Evolutionary conservation across 2,888 invertebrate species (phyloP).

Genomic region (Pollenia labialis): DNA sequence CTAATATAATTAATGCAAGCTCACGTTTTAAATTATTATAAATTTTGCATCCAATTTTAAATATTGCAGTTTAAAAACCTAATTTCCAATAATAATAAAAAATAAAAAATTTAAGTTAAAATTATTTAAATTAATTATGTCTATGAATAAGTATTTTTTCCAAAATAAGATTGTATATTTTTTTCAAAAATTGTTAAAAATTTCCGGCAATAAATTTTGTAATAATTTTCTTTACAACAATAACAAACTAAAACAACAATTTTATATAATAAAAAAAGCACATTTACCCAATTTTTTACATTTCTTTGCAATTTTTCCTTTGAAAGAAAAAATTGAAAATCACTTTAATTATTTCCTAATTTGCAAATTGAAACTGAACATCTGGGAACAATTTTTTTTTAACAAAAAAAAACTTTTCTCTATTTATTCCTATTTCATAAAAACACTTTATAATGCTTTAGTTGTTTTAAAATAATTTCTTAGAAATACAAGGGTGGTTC

Average conservation of each 20-base stretch:
- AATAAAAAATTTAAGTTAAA: slow-evolving; percentile 1
- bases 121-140: slow-evolving; percentile 9
- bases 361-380: slow-evolving; percentile 68
- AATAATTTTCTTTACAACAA: slow-evolving; percentile 49
- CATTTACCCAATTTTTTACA: slow-evolving; percentile 53
- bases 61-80: neutral
- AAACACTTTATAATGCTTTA: slow-evolving; percentile 1
- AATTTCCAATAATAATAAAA: neutral
- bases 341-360: slow-evolving; percentile 23
- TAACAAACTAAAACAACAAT: neutral
- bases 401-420: slow-evolving; percentile 19
- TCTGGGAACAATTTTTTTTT: slow-evolving; percentile 52
- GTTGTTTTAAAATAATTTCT: slow-evolving; percentile 31
- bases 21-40: slow-evolving; percentile 34
- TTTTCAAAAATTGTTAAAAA: slow-evolving; percentile 16
- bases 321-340: slow-evolving; percentile 42
- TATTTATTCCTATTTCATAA: slow-evolving; percentile 60
- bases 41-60: neutral
- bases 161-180: neutral
- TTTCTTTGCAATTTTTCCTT: slow-evolving; percentile 47
- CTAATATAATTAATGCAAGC: slow-evolving; percentile 14
- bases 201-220: slow-evolving; percentile 58
- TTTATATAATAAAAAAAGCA: slow-evolving; percentile 23
- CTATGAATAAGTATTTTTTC: slow-evolving; percentile 3
- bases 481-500: slow-evolving; percentile 32